Evolutionary conservation across 1,140 invertebrate genomes (phyloP).

Genomic region (Metaphire vulgaris): DNA sequence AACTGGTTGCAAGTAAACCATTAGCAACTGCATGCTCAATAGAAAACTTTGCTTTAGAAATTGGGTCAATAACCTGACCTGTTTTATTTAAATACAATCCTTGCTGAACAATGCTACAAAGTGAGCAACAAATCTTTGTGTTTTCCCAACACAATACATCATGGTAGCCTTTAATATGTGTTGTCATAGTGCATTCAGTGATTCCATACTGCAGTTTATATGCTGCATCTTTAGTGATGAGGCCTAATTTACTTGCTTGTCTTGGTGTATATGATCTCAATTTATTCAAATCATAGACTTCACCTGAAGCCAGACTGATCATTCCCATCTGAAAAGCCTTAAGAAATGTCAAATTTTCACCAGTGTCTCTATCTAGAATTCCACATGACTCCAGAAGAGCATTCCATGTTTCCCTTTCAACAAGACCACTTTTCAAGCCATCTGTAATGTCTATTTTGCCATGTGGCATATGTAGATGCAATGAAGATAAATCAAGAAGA

Average conservation of each 20-base stretch:
- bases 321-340: not conserved
- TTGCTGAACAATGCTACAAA: not conserved
- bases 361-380: not conserved
- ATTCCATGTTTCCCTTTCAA: not conserved
- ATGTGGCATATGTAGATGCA: not conserved
- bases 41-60: not conserved
- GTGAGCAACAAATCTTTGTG: not conserved
- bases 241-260: not conserved
- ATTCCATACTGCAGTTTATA: not conserved
- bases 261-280: not conserved
- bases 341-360: not conserved
- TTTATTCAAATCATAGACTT: not conserved
- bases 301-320: not conserved
- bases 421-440: not conserved
- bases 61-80: not conserved
- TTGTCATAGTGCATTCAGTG: not conserved
- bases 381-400: not conserved
- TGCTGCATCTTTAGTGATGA: not conserved
- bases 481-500: not conserved
- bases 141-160: not conserved
- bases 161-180: not conserved
- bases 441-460: not conserved
- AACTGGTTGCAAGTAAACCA: not conserved
- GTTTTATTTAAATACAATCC: not conserved
- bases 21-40: not conserved